Base-by-base conservation (phyloP, 2,113 vertebrate genomes). In the Leptosomus discolor region DNA sequence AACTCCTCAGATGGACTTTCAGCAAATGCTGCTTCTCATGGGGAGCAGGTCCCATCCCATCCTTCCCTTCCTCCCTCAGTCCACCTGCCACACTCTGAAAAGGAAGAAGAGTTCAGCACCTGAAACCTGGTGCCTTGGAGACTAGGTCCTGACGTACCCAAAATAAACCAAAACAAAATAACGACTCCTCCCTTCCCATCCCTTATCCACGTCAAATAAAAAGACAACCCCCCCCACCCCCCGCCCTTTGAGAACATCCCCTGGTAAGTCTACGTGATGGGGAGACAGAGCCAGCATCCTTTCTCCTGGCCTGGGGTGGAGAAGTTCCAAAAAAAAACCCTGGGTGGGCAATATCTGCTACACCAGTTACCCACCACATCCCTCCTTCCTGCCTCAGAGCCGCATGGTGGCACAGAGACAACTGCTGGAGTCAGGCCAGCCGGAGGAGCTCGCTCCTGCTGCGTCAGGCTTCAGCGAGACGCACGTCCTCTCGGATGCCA, bases 61-160 rank as follows among this genome's bases (percentile, higher is more conserved):
- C 85, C 39, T 67, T 64, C 32, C 24, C 45, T 65, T 61, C 68
- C 64, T 68, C 39, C 26, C 70, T 57, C 63, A 17, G 30, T 41
- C 92, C 80, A 39, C 77, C 57, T 61, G 43, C 75, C 24, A 19
- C 9, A 2, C 50, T 69, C 82, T 32, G 29, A 74, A 63, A 74
- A 63, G 71, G 80, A 86, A 51, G 78, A 70, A 92, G 87, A 92
- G 64, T 24, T 97, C 90, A 92, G 96, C 94, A 94, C 94, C 97
- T 73, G 69, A 89, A 86, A 88, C 81, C 84, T 19, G 71, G 80
- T 75, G 90, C 85, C 54, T 58, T 61, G 90, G 76, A 84, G 27
- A 68, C 89, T 54, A 77, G 36, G 88, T 58, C 90, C 91, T 90
- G 88, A 90, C 61, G 8, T 82, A 74, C 56, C 78, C 87, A 91